A percentile compares a stretch with the other conserved stretches of the same genome.
These are phyloP conservation scores for Cyprinodon variegatus DNA, from an alignment of 2,113 vertebrate species.

Conservation along the genomic window DNA sequence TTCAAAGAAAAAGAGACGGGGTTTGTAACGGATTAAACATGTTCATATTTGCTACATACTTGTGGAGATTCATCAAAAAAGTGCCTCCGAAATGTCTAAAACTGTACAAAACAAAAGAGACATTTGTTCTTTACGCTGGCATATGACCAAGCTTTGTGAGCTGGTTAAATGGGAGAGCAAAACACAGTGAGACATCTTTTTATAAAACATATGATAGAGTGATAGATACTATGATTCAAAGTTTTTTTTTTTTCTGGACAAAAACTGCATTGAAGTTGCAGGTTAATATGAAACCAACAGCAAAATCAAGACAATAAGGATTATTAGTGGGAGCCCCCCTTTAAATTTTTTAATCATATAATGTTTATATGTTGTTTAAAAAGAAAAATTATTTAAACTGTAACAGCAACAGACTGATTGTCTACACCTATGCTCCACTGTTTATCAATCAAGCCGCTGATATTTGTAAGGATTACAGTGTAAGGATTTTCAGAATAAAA, in stretches of 20 bases:
- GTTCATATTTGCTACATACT: slow-evolving; percentile 75
- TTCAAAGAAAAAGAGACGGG: slow-evolving; percentile 25
- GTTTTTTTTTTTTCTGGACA: slow-evolving; percentile 15
- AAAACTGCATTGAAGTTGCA: slow-evolving; percentile 1
- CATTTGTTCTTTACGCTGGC: slow-evolving; percentile 21
- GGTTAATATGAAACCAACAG: not conserved
- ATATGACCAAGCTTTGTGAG: slow-evolving; percentile 46
- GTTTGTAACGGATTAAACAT: slow-evolving; percentile 23
- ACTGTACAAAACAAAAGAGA: slow-evolving; percentile 52
- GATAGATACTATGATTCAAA: slow-evolving; percentile 20
- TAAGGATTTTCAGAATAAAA: not conserved
- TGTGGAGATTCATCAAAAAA: slow-evolving; percentile 49
- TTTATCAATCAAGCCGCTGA: not conserved
- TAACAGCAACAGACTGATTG: not conserved
- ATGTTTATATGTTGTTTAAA: not conserved
- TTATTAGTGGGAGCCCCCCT: not conserved
- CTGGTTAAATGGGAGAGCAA: slow-evolving; percentile 30
- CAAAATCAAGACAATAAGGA: not conserved
- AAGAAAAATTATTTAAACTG: not conserved
- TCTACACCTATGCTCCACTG: not conserved
- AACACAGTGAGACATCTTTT: slow-evolving; percentile 2
- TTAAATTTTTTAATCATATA: not conserved
- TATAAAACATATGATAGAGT: slow-evolving; percentile 13
- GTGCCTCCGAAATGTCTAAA: slow-evolving; percentile 23
- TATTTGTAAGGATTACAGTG: not conserved